Evolutionary conservation across 2,113 vertebrate species (phyloP).

Genomic region (Ceyx melanurus): DNA sequence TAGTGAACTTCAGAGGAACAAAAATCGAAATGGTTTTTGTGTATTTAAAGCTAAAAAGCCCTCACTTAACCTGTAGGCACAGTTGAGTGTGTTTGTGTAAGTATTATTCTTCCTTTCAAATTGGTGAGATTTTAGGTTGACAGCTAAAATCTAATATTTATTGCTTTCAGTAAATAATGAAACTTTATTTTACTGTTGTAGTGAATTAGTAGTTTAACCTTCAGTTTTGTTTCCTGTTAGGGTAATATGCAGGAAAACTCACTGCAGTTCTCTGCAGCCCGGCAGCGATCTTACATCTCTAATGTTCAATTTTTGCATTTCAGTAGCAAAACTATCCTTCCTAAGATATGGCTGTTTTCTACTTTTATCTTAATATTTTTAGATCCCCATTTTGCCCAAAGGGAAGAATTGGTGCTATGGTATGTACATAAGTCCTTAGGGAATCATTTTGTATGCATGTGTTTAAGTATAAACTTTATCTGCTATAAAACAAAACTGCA

Average conservation of each 20-base stretch:
- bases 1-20: neutral
- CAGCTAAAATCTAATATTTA: neutral
- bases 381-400: neutral
- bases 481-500: neutral
- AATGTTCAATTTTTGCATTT: neutral
- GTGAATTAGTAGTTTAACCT: slow-evolving; percentile 6
- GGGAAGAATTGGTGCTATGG: neutral
- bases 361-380: neutral
- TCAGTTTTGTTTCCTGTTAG: neutral
- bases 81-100: neutral
- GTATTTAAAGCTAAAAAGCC: neutral
- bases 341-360: neutral
- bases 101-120: neutral
- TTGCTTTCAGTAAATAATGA: slow-evolving; percentile 15
- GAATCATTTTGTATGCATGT: neutral
- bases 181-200: neutral
- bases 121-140: neutral
- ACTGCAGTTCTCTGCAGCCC: neutral
- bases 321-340: neutral
- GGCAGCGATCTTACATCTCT: neutral
- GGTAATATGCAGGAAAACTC: neutral
- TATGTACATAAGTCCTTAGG: accelerated
- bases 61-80: neutral
- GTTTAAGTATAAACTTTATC: neutral
- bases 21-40: neutral